These are phyloP conservation scores for Acanthoscelides obtectus DNA, from an alignment of 2,888 invertebrate species.

Conservation along the genomic window DNA sequence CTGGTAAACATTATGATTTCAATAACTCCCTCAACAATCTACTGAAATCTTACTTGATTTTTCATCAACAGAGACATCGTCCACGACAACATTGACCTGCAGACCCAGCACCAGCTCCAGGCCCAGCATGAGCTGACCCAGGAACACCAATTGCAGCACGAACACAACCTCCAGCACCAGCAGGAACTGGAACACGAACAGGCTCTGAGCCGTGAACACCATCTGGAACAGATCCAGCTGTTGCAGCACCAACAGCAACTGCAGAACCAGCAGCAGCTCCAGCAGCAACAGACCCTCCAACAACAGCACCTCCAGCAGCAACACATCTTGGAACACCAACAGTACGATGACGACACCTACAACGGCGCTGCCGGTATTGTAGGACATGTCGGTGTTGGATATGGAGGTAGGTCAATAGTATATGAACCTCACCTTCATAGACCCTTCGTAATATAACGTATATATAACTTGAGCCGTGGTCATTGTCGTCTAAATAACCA, in stretches of 20 bases:
- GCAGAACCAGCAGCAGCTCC: background rate
- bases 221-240: background rate
- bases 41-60: no score
- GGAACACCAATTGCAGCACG: background rate
- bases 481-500: no score
- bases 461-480: no score
- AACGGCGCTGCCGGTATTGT: background rate
- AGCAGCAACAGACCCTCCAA: background rate
- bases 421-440: no score
- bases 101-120: background rate
- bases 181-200: background rate
- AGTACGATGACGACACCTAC: background rate
- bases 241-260: background rate
- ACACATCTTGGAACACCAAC: background rate
- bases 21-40: no score
- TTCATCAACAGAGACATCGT: background rate
- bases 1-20: no score
- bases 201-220: background rate
- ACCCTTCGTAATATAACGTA: no score
- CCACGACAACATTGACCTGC: background rate
- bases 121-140: background rate
- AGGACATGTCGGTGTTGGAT: background rate
- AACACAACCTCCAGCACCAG: background rate
- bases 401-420: no score
- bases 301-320: background rate